These are phyloP conservation scores for Schrankia costaestrigalis DNA, from an alignment of 2,888 invertebrate species.

Conservation along the genomic window DNA sequence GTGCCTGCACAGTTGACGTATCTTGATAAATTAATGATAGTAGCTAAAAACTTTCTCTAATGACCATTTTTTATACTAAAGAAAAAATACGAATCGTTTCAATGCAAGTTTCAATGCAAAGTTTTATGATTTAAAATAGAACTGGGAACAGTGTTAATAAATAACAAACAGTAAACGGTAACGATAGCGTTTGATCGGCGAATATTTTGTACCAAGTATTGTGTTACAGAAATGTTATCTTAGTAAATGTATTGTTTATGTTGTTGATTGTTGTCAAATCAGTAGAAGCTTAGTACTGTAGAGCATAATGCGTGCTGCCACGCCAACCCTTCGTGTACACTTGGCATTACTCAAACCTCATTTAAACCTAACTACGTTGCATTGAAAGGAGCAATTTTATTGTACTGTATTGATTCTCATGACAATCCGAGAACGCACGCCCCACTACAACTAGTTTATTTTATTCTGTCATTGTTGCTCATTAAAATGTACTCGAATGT, in stretches of 20 bases:
- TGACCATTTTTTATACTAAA: no score
- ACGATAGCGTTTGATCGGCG: conserved; percentile 20
- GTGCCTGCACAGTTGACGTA: no score
- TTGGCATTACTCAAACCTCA: conserved; percentile 77
- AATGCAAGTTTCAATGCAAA: no score
- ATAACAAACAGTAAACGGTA: conserved; percentile 28
- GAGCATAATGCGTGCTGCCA: conserved; percentile 58
- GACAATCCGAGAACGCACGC: conserved; percentile 59
- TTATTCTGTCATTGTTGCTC: conserved; percentile 52
- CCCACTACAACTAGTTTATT: conserved; percentile 57
- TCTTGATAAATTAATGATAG: no score
- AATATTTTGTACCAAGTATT: conserved; percentile 31
- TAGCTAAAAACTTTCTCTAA: no score
- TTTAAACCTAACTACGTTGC: conserved; percentile 74
- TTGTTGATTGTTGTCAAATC: conserved; percentile 43
- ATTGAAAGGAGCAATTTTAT: conserved; percentile 76
- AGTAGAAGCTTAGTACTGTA: conserved; percentile 34
- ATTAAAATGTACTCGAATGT: conserved; percentile 46
- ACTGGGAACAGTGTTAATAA: conserved; percentile 25
- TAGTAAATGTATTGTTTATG: conserved; percentile 24
- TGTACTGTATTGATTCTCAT: conserved; percentile 76
- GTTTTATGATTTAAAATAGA: conserved; percentile 29
- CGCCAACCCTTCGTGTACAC: conserved; percentile 69
- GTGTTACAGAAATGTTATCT: conserved; percentile 37
- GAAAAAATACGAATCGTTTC: no score